Conservation (phyloP, 2,888 invertebrate species). For the Lampropteryx suffumata region DNA sequence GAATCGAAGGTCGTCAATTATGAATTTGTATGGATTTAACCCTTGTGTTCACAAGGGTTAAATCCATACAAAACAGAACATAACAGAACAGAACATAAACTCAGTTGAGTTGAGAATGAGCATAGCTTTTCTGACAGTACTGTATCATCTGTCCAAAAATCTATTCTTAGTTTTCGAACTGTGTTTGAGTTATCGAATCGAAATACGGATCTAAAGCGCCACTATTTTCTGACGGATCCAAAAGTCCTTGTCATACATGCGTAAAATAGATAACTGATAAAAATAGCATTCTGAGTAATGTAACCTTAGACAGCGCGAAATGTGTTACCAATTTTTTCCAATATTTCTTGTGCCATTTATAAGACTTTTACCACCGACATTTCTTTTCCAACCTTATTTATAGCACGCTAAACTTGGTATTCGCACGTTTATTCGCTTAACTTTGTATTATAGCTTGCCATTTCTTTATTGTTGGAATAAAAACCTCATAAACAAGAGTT, state of each 20-base stretch:
- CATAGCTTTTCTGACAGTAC: too few relatives aligned
- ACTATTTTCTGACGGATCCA: neutral
- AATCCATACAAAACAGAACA: too few relatives aligned
- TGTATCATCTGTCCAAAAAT: too few relatives aligned
- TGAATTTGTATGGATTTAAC: too few relatives aligned
- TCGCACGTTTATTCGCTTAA: neutral
- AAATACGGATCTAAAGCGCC: too few relatives aligned
- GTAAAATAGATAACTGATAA: neutral
- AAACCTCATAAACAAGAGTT: neutral
- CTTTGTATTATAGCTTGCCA: too few relatives aligned
- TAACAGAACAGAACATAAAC: too few relatives aligned
- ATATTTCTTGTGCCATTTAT: neutral
- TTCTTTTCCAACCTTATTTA: slow-evolving; percentile 4
- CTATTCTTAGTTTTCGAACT: too few relatives aligned
- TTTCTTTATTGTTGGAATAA: neutral
- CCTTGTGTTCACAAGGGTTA: too few relatives aligned
- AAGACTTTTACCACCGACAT: neutral
- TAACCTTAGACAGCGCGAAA: slow-evolving; percentile 10
- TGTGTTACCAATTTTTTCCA: slow-evolving; percentile 5
- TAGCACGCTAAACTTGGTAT: neutral
- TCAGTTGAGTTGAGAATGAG: too few relatives aligned
- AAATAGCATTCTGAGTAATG: slow-evolving; percentile 5
- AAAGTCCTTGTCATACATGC: neutral
- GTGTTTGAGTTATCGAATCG: too few relatives aligned
- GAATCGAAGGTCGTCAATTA: too few relatives aligned